Conservation (phyloP, 2,113 vertebrate species). For the Periophthalmus modestus region DNA sequence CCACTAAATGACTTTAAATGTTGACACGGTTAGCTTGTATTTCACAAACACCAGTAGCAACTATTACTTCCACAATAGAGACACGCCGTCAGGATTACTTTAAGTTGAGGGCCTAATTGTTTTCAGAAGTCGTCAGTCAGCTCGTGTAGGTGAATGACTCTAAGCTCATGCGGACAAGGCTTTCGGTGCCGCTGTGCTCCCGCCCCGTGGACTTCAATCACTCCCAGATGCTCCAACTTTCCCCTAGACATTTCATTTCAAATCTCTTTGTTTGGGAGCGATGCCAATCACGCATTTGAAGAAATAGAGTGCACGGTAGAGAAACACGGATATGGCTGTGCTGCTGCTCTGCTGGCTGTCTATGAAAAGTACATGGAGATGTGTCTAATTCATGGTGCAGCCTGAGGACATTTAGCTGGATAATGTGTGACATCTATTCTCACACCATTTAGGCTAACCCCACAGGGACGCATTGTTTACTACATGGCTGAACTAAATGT, state of each 20-base stretch:
- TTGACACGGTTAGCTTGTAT: constrained; percentile 32
- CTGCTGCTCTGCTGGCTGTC: constrained; percentile 51
- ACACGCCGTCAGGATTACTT: constrained; percentile 27
- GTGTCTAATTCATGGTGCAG: constrained; percentile 63
- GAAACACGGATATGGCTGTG: constrained; percentile 21
- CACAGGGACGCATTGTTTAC: constrained; percentile 63
- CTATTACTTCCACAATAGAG: constrained; percentile 8
- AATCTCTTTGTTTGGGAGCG: constrained; percentile 65
- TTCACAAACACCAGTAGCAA: constrained; percentile 4
- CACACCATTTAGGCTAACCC: constrained; percentile 66
- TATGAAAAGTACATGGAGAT: constrained; percentile 61
- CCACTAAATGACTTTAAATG: constrained; percentile 38
- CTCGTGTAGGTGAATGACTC: constrained; percentile 15
- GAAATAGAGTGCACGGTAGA: constrained; percentile 59
- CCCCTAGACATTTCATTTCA: constrained; percentile 69
- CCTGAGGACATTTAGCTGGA: constrained; percentile 59
- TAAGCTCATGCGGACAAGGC: constrained; percentile 42
- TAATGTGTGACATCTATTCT: constrained; percentile 75
- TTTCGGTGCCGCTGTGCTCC: constrained; percentile 37
- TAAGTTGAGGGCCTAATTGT: constrained; percentile 23
- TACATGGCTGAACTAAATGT: constrained; percentile 51
- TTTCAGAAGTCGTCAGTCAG: constrained; percentile 28
- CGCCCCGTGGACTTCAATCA: constrained; percentile 61
- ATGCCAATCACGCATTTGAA: constrained; percentile 59
- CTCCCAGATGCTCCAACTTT: constrained; percentile 73